Base-by-base conservation (phyloP, 2,888 invertebrate genomes). In the Sarcophaga rosellei region DNA sequence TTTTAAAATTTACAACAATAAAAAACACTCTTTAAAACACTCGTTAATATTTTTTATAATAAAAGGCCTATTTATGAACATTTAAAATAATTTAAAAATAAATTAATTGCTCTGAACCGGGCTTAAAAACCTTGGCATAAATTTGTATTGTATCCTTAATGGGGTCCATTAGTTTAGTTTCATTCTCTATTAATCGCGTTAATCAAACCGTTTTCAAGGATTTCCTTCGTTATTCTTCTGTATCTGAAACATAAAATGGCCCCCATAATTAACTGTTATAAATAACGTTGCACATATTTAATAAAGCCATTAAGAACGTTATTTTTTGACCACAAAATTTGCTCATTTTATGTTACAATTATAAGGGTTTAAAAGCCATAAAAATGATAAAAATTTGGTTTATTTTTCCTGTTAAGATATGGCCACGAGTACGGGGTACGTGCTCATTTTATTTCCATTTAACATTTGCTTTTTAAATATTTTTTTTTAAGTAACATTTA, bases 401-500 rank as follows among this genome's bases (percentile, higher is more conserved):
- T 53, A 53, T 53, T 15, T 53, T 53, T 53, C 53, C 53, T 53
- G 12, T 53, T 15, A 53, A 53, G 53, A 53, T 53, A 35, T 35
- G 35, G 35, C 35, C 8, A 35, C 35, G 35, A 35, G 8, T 10
- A 2, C 35, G 35, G 10, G 35, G 35, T 35, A 53, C 53, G 53
- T 53, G 53, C 17, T 53, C 17, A 53, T 53, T 53, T 53, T 53
- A 61, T 61, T 21, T 61, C 11, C 20, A 21, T 61, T 61, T 21
- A 5, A 4, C 8, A 21, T 20, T 66, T 35, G 53, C n/a, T 44
- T 63, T 45, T 10, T 11, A 77, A 65, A 66, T 75, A 75, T 75
- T 57, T 79, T 68, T 74, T 74, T 84, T 78, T 74, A 63, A 78
- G 73, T 25, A 83, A 79, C 79, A 79, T 84, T 75, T 83, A 61